Conservation (phyloP, 1,140 invertebrate genomes). For the Drosophila serrata region DNA sequence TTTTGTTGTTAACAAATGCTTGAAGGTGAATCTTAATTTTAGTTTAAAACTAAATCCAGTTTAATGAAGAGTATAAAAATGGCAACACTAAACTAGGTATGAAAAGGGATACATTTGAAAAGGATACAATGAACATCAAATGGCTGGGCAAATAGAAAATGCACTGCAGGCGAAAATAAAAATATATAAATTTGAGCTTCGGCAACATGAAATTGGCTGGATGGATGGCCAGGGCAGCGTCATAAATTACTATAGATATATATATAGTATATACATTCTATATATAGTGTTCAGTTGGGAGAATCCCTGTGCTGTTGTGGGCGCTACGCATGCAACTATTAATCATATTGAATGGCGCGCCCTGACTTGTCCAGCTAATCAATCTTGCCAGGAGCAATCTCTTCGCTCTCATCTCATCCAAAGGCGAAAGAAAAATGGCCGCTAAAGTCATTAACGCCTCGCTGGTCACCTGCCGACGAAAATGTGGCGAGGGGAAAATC, state of each 20-base stretch:
- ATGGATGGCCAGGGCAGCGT: constrained; percentile 37
- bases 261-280: neutral
- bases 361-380: constrained; percentile 64
- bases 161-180: constrained; percentile 12
- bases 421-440: constrained; percentile 70
- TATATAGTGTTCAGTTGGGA: neutral
- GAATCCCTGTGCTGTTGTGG: constrained; percentile 48
- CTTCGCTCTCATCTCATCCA: constrained; percentile 29
- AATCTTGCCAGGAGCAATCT: constrained; percentile 78
- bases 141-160: constrained; percentile 20
- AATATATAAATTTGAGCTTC: constrained; percentile 19
- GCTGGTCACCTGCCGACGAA: constrained; percentile 67
- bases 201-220: constrained; percentile 68
- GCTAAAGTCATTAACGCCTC: constrained; percentile 81
- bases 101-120: constrained; percentile 10
- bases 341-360: constrained; percentile 75
- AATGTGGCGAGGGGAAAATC: constrained; percentile 10
- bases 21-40: neutral
- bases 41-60: too few relatives aligned
- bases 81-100: neutral
- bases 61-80: constrained; percentile 1
- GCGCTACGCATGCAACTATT: constrained; percentile 77
- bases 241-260: constrained; percentile 66
- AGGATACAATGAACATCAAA: constrained; percentile 25
- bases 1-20: too few relatives aligned